Evolutionary conservation across 2,113 vertebrate species (phyloP).

Genomic region (Dascyllus trimaculatus): DNA sequence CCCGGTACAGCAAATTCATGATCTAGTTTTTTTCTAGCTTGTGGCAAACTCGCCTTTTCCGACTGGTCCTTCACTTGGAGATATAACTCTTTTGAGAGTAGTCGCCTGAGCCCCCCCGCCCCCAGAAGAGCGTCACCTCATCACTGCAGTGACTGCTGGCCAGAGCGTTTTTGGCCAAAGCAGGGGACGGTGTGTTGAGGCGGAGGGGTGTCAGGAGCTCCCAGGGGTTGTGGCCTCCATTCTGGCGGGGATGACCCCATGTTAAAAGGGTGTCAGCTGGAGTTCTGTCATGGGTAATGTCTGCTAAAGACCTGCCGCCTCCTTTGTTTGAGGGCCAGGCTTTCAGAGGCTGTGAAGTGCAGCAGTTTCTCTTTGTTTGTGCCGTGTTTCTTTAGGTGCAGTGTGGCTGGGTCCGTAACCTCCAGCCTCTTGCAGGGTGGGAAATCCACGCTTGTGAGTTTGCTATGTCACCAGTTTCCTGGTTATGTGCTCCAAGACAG

Average conservation of each 20-base stretch:
- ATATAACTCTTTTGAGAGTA: conserved; percentile 34
- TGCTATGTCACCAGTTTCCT: conserved; percentile 65
- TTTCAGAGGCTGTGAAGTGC: conserved; percentile 79
- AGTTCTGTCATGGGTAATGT: conserved; percentile 80
- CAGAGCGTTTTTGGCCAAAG: conserved; percentile 40
- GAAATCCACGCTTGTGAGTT: conserved; percentile 58
- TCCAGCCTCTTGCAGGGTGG: conserved; percentile 67
- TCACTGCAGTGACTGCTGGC: conserved; percentile 49
- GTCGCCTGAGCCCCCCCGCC: conserved; percentile 2
- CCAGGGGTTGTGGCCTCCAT: conserved; percentile 82
- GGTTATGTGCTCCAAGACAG: conserved; percentile 48
- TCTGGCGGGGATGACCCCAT: conserved; percentile 81
- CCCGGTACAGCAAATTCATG: background rate
- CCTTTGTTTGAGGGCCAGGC: conserved; percentile 77
- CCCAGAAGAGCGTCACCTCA: conserved; percentile 32
- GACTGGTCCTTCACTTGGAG: background rate
- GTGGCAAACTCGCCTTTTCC: background rate
- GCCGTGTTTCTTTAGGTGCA: conserved; percentile 62
- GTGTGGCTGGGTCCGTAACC: conserved; percentile 62
- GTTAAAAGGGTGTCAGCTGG: conserved; percentile 87
- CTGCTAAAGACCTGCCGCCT: conserved; percentile 82
- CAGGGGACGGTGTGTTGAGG: conserved; percentile 46
- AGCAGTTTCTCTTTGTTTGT: conserved; percentile 69
- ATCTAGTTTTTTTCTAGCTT: background rate
- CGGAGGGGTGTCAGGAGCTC: conserved; percentile 76